Conservation (phyloP, 2,888 invertebrate species). For the Eilema griseolum region DNA sequence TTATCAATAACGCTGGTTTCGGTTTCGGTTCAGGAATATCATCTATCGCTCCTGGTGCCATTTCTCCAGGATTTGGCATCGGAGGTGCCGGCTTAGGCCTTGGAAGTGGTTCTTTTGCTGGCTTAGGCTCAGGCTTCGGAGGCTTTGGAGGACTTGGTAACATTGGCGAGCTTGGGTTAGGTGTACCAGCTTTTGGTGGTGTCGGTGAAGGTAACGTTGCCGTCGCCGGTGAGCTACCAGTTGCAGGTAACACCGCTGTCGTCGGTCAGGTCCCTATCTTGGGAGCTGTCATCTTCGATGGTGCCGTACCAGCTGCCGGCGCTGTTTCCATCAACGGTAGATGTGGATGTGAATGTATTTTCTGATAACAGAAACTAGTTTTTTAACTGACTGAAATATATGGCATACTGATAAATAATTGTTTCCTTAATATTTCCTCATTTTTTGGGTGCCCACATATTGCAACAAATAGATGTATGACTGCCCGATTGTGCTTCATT, state of each 20-base stretch:
- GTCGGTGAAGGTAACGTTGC: slow-evolving; percentile 55
- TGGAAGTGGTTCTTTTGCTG: background rate
- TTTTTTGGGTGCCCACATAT: too few relatives aligned
- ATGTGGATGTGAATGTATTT: slow-evolving; percentile 18
- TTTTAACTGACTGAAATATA: background rate
- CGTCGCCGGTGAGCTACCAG: slow-evolving; percentile 51
- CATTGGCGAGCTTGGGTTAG: background rate
- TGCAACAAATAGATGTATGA: too few relatives aligned
- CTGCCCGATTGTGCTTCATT: too few relatives aligned
- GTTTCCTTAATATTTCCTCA: background rate
- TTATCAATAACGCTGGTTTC: background rate
- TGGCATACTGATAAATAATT: too few relatives aligned
- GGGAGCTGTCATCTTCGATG: slow-evolving; percentile 49
- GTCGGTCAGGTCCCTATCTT: slow-evolving; percentile 52
- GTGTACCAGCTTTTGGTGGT: slow-evolving; percentile 16
- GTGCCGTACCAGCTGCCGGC: slow-evolving; percentile 25
- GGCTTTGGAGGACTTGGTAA: background rate
- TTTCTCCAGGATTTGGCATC: too few relatives aligned
- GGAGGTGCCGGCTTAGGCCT: background rate
- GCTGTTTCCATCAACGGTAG: slow-evolving; percentile 21
- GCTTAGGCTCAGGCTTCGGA: background rate
- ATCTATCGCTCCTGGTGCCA: background rate
- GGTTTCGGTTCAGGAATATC: background rate
- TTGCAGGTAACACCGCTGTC: slow-evolving; percentile 32
- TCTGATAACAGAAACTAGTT: background rate